Evolutionary conservation across 2,113 vertebrate genomes (phyloP).

Genomic region (Murina feae): DNA sequence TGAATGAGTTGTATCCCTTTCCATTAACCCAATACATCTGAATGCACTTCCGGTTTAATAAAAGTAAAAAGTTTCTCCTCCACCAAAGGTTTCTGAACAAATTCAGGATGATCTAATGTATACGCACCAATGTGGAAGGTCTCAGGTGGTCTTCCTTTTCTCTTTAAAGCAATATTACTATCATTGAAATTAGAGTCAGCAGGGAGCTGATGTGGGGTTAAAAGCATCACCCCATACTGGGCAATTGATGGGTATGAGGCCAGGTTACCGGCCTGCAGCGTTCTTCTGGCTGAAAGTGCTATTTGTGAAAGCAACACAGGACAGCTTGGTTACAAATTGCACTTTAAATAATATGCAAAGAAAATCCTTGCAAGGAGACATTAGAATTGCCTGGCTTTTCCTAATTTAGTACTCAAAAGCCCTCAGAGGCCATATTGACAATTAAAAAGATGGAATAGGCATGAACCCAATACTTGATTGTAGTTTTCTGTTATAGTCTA

Average conservation of each 20-base stretch:
- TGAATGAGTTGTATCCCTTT: neutral
- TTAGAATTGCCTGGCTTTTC: neutral
- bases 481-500: neutral
- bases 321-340: neutral
- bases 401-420: neutral
- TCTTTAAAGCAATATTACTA: neutral
- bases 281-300: neutral
- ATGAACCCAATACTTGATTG: neutral
- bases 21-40: neutral
- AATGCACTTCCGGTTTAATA: neutral
- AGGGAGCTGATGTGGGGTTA: neutral
- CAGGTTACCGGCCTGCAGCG: neutral
- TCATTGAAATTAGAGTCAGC: neutral
- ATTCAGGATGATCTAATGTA: neutral
- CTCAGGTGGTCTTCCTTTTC: neutral
- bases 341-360: neutral
- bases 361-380: neutral
- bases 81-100: neutral
- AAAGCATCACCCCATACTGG: conserved; percentile 3
- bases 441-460: neutral
- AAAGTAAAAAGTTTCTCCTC: neutral
- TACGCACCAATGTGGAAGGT: neutral
- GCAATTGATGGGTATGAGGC: neutral
- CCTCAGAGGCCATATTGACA: neutral
- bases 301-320: neutral